These are phyloP conservation scores for Eudemis profundana DNA, from an alignment of 2,888 invertebrate species.

Conservation along the genomic window DNA sequence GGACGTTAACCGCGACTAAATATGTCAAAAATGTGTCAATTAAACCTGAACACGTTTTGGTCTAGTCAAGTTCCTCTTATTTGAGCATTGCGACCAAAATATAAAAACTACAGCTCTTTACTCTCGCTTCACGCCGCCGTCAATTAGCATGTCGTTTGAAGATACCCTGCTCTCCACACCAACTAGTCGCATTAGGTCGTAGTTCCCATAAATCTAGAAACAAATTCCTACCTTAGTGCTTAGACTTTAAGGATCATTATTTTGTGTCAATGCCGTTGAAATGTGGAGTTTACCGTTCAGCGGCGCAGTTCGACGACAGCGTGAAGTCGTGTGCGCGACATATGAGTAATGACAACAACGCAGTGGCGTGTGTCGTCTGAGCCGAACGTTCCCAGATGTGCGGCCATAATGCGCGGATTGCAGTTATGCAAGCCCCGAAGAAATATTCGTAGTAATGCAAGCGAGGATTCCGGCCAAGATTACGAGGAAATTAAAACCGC, in stretches of 20 bases:
- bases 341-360: conserved; percentile 84
- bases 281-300: conserved; percentile 66
- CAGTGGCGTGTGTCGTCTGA: conserved; percentile 72
- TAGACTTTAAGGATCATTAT: conserved; percentile 66
- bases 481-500: conserved; percentile 51
- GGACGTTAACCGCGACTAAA: too few species aligned
- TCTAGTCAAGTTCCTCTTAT: conserved; percentile 28
- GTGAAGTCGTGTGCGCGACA: conserved; percentile 80
- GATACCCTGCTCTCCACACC: conserved; percentile 69
- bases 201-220: conserved; percentile 50
- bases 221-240: conserved; percentile 56
- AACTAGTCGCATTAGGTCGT: conserved; percentile 57
- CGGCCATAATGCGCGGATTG: conserved; percentile 70
- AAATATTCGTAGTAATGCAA: conserved; percentile 62
- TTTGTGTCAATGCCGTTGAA: conserved; percentile 53
- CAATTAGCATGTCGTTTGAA: conserved; percentile 84
- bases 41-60: conserved; percentile 13
- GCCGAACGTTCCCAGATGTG: conserved; percentile 77
- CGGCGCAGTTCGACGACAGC: conserved; percentile 64
- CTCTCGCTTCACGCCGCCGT: conserved; percentile 71
- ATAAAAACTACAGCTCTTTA: conserved; percentile 66
- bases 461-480: conserved; percentile 56
- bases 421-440: conserved; percentile 70
- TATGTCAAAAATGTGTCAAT: conserved; percentile 24
- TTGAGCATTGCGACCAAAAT: conserved; percentile 54